These are phyloP conservation scores for Nowickia ferox DNA, from an alignment of 2,888 invertebrate species.

Conservation along the genomic window DNA sequence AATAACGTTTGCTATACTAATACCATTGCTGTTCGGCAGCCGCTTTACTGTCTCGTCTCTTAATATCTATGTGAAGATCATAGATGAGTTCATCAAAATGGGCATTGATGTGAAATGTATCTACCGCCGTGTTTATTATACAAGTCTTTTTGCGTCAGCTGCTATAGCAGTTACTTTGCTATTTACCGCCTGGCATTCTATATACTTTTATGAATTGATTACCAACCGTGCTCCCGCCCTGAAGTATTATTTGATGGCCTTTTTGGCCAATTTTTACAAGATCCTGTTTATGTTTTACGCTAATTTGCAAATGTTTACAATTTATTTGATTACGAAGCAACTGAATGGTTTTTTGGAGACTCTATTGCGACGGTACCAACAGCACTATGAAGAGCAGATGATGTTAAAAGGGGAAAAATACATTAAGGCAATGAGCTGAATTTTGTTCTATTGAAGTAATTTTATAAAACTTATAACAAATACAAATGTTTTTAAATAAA, in stretches of 20 bases:
- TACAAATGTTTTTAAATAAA: no score
- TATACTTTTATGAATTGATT: constrained; percentile 73
- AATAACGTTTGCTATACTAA: constrained; percentile 72
- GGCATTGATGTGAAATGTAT: constrained; percentile 69
- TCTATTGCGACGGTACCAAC: constrained; percentile 25
- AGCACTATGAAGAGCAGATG: constrained; percentile 1
- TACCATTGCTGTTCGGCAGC: constrained; percentile 67
- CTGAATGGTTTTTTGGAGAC: constrained; percentile 72
- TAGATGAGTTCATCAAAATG: constrained; percentile 64
- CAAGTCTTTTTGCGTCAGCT: neutral
- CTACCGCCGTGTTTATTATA: constrained; percentile 60
- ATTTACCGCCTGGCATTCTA: constrained; percentile 74
- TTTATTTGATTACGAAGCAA: constrained; percentile 68
- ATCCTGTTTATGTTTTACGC: constrained; percentile 71
- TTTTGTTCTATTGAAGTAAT: no score
- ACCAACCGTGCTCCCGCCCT: constrained; percentile 66
- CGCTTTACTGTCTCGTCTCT: constrained; percentile 49
- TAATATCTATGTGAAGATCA: constrained; percentile 67
- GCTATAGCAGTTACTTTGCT: constrained; percentile 34
- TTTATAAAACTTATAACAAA: no score
- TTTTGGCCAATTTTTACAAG: constrained; percentile 74
- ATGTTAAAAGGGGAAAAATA: neutral
- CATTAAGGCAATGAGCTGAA: no score
- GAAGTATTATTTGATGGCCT: constrained; percentile 72
- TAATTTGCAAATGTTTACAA: constrained; percentile 68